Conservation (phyloP, 2,888 invertebrate genomes). For the Carterocephalus palaemon region DNA sequence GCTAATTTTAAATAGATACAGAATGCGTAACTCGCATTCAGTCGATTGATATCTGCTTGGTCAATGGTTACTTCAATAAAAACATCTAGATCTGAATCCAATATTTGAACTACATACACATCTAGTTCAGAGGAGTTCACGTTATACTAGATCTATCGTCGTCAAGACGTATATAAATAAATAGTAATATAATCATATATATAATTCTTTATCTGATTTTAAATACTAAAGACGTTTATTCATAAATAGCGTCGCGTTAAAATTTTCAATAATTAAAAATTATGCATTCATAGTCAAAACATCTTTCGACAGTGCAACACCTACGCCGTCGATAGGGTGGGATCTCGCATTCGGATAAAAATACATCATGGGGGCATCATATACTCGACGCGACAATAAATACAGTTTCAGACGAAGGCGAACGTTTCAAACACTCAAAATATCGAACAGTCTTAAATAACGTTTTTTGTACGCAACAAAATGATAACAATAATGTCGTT, state of each 20-base stretch:
- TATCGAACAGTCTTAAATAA: conserved; percentile 74
- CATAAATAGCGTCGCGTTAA: conserved; percentile 75
- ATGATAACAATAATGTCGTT: conserved; percentile 54
- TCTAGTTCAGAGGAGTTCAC: conserved; percentile 68
- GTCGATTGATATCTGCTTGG: conserved; percentile 60
- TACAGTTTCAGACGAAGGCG: conserved; percentile 58
- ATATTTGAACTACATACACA: conserved; percentile 62
- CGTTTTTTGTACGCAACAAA: conserved; percentile 72
- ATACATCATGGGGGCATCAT: conserved; percentile 46
- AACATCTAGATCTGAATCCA: conserved; percentile 48
- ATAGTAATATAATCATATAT: conserved; percentile 34
- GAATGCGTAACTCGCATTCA: conserved; percentile 59
- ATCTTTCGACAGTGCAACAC: conserved; percentile 49
- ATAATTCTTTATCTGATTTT: conserved; percentile 67
- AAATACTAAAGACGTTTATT: conserved; percentile 67
- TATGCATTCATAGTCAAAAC: conserved; percentile 53
- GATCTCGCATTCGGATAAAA: conserved; percentile 53
- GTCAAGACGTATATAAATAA: conserved; percentile 55
- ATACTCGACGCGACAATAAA: conserved; percentile 52
- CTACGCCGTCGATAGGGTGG: conserved; percentile 60
- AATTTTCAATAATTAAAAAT: conserved; percentile 39
- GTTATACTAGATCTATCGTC: conserved; percentile 54
- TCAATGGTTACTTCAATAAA: conserved; percentile 57
- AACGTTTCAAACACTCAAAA: conserved; percentile 66
- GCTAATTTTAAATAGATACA: conserved; percentile 45